Evolutionary conservation across 2,113 vertebrate species (phyloP).

Genomic region (Gallinago media): DNA sequence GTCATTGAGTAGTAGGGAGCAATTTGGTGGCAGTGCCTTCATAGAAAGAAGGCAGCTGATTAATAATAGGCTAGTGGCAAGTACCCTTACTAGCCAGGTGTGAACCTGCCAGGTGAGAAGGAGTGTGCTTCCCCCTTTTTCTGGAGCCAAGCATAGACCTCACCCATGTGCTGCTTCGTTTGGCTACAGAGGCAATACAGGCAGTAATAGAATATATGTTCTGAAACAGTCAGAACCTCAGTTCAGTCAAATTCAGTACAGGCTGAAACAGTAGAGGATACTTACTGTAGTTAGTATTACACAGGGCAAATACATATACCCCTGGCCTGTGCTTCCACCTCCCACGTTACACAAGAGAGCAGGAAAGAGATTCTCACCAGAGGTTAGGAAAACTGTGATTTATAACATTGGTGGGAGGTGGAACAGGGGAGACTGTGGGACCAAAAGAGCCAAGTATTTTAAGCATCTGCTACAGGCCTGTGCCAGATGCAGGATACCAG

Average conservation of each 20-base stretch:
- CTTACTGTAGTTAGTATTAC: not conserved
- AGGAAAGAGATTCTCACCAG: not conserved
- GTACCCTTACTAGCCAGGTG: not conserved
- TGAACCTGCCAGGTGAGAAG: not conserved
- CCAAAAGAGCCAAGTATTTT: constrained; percentile 57
- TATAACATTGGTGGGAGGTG: constrained; percentile 23
- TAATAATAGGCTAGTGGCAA: no score
- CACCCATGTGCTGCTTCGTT: accelerated
- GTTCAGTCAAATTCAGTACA: accelerated
- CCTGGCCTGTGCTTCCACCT: not conserved
- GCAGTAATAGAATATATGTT: not conserved
- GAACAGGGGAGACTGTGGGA: constrained; percentile 16
- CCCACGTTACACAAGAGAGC: not conserved
- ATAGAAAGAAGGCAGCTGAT: not conserved
- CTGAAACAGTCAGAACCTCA: not conserved
- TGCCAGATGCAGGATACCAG: constrained; percentile 58
- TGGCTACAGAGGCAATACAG: not conserved
- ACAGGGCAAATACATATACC: not conserved
- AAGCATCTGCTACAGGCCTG: constrained; percentile 60
- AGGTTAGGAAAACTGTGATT: constrained; percentile 30
- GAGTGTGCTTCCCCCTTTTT: not conserved
- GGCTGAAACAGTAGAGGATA: not conserved
- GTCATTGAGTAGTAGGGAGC: not conserved
- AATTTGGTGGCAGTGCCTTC: not conserved
- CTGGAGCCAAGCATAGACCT: not conserved